phyloP scores from a whole-genome alignment of 2,797 vertebrate species.

The Sebastes minor region DNA sequence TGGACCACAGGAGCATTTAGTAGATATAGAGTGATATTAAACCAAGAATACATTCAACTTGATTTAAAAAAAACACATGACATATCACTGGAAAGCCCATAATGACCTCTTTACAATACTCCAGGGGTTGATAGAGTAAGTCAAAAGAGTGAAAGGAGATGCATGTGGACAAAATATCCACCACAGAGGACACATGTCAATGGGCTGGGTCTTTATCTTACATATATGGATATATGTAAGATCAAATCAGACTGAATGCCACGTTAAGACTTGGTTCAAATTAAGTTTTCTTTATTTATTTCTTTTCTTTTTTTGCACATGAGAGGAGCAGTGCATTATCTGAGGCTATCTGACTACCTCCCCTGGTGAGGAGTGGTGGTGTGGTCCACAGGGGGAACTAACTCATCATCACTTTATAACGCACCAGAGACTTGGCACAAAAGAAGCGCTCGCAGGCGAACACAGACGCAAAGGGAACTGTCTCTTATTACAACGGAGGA shows the following conservation, averaged over 20 bases:
- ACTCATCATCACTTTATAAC: slow-evolving; percentile 78
- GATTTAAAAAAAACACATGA: too few species aligned
- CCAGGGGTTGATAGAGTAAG: too few species aligned
- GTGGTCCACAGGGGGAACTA: slow-evolving; percentile 62
- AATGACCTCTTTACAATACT: too few species aligned
- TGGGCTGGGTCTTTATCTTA: too few species aligned
- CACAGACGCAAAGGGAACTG: slow-evolving; percentile 44
- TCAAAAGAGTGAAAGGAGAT: too few species aligned
- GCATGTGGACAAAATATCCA: too few species aligned
- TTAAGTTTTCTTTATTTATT: neutral
- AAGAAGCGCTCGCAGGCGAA: slow-evolving; percentile 59
- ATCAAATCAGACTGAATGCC: neutral
- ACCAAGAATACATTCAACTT: too few species aligned
- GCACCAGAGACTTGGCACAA: slow-evolving; percentile 75
- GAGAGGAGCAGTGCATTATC: slow-evolving; percentile 1
- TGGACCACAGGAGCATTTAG: too few species aligned
- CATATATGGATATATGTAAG: too few species aligned
- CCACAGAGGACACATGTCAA: too few species aligned
- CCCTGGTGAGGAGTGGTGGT: slow-evolving; percentile 60
- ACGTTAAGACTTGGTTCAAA: neutral
- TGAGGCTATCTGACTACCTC: slow-evolving; percentile 50
- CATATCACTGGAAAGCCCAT: too few species aligned
- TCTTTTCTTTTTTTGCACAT: neutral
- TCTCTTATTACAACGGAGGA: slow-evolving; percentile 59
- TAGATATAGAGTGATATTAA: too few species aligned